A percentile compares a stretch with the other conserved stretches of the same genome.
Evolutionary conservation across 2,888 invertebrate genomes (phyloP).

Genomic region (Furcula furcula): DNA sequence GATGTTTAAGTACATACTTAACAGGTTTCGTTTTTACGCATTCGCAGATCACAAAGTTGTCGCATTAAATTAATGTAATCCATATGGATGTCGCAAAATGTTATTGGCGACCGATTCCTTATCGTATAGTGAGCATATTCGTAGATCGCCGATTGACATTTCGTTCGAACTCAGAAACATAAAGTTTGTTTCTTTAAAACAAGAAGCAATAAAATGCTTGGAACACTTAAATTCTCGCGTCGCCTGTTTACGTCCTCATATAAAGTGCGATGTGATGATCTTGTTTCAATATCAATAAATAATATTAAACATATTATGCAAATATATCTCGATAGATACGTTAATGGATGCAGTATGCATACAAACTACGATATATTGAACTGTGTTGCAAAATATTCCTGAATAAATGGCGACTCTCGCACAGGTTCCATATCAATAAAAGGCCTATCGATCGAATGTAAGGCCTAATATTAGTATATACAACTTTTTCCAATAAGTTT

Average conservation of each 20-base stretch:
- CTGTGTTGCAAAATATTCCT: conserved; percentile 11
- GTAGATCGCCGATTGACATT: conserved; percentile 19
- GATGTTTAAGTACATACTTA: no score
- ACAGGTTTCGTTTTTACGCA: not conserved
- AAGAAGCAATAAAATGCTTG: not conserved
- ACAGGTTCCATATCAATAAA: no score
- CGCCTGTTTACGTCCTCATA: not conserved
- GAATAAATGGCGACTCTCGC: no score
- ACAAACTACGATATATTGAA: conserved; percentile 11
- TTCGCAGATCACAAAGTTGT: conserved; percentile 9
- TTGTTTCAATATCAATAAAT: not conserved
- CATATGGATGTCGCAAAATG: conserved; percentile 15
- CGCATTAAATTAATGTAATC: conserved; percentile 17
- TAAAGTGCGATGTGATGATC: not conserved
- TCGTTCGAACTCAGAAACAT: conserved; percentile 18
- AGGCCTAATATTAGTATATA: no score
- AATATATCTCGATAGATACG: not conserved
- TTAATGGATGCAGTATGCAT: not conserved
- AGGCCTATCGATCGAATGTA: no score
- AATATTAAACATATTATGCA: not conserved
- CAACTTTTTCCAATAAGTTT: no score
- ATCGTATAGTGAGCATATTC: conserved; percentile 13
- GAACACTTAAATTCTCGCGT: not conserved
- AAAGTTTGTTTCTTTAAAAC: not conserved
- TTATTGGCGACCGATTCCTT: conserved; percentile 19